Base-by-base conservation (phyloP, 2,888 invertebrate genomes). In the Eurytoma californica region DNA sequence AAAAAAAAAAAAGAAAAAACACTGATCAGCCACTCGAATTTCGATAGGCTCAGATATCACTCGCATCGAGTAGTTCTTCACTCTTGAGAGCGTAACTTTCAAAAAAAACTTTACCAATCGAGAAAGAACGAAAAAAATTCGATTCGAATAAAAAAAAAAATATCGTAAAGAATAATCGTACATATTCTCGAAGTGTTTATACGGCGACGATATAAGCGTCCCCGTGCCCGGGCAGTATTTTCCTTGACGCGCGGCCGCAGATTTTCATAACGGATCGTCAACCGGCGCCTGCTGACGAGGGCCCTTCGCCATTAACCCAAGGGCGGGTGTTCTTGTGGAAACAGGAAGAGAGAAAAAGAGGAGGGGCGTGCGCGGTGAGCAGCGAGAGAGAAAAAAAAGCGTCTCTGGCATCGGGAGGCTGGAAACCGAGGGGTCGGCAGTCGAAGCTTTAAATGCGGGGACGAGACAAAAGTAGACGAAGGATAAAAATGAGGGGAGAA, bases 231-330 rank as follows among this genome's bases (percentile, higher is more conserved):
- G 39, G 53, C 53, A 55, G 28, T 69, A 57, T 69, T 60, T 70
- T 60, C 60, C 28, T 70, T 70, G 49, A 60, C n/a, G 24, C 49
- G 60, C 49, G 28, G 49, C 60, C 49, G 7, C 70, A 58, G 20
- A 70, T 70, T 70, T 60, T 60, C 49, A 49, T 49, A 60, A 47
- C 49, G 39, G n/a, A 47, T 24, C 24, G n/a, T 70, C 70, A 58
- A 60, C 39, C 18, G 47, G 7, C 49, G 49, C 49, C 70, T 20
- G 9, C 20, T 13, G 58, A 58, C 60, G 49, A 60, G 16, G 70
- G 39, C 57, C 68, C n/a, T 49, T 60, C 12, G 16, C 49, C 24
- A 60, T 70, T 70, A 70, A 58, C 7, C 60, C 49, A 49, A 70
- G n/a, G 49, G 16, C 49, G 58, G 60, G 28, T 24, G 28, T 20